Evolutionary conservation across 1,140 invertebrate genomes (phyloP).

Genomic region (Hydropsyche tenuis): DNA sequence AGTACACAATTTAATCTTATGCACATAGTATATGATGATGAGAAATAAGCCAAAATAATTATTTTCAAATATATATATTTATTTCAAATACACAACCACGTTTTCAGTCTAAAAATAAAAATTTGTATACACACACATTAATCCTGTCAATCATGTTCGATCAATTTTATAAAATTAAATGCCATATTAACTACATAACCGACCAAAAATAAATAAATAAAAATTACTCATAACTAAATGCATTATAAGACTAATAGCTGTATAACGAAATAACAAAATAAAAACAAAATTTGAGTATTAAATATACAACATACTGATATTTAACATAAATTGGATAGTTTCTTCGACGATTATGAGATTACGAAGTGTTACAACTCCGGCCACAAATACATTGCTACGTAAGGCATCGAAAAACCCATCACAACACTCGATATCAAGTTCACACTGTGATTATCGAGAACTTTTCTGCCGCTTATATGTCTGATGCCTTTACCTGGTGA

Average conservation of each 20-base stretch:
- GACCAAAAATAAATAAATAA: not conserved
- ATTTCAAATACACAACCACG: not conserved
- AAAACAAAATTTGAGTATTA: too few relatives aligned
- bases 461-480: conserved; percentile 76
- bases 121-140: too few relatives aligned
- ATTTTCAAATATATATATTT: not conserved
- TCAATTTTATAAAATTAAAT: not conserved
- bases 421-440: conserved; percentile 84
- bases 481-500: conserved; percentile 73
- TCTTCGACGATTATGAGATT: too few relatives aligned
- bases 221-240: not conserved
- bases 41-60: not conserved
- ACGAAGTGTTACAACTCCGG: conserved; percentile 52
- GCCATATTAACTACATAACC: not conserved
- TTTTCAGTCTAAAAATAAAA: too few relatives aligned
- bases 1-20: too few relatives aligned
- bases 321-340: too few relatives aligned
- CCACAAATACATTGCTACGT: conserved; percentile 73
- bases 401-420: conserved; percentile 76
- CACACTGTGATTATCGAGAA: conserved; percentile 91
- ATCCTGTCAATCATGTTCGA: not conserved
- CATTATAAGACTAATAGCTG: not conserved
- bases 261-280: too few relatives aligned
- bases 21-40: not conserved
- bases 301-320: too few relatives aligned